These are phyloP conservation scores for Pungitius pungitius DNA, from an alignment of 2,113 vertebrate species.

Conservation along the genomic window DNA sequence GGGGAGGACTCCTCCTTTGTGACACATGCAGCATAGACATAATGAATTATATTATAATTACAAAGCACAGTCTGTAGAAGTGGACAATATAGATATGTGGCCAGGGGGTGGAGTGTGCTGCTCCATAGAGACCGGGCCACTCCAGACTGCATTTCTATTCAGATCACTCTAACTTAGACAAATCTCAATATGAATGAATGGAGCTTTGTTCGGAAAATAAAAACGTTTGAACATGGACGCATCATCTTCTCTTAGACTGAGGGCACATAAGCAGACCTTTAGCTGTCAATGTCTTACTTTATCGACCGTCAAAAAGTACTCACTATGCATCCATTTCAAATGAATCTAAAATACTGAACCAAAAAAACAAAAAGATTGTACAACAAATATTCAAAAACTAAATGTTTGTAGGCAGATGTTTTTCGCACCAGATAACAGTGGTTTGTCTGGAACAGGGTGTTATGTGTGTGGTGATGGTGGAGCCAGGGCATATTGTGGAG, in stretches of 20 bases:
- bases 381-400: slow-evolving; percentile 1
- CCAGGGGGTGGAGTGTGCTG: slow-evolving; percentile 80
- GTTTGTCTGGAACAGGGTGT: slow-evolving; percentile 27
- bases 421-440: slow-evolving; percentile 25
- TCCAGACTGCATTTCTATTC: slow-evolving; percentile 78
- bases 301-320: slow-evolving; percentile 31
- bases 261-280: slow-evolving; percentile 25
- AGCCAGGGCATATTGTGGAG: slow-evolving; percentile 58
- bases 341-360: slow-evolving; percentile 8
- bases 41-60: slow-evolving; percentile 90
- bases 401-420: slow-evolving; percentile 8
- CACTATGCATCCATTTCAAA: slow-evolving; percentile 6
- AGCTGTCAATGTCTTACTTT: slow-evolving; percentile 19
- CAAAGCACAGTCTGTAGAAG: slow-evolving; percentile 84
- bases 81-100: slow-evolving; percentile 86
- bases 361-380: background rate
- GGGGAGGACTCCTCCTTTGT: slow-evolving; percentile 80
- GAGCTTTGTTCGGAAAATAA: slow-evolving; percentile 77
- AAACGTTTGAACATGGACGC: slow-evolving; percentile 76
- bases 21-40: slow-evolving; percentile 81
- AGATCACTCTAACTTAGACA: slow-evolving; percentile 79
- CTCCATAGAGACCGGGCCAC: slow-evolving; percentile 75
- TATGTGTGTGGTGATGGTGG: slow-evolving; percentile 37
- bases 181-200: slow-evolving; percentile 80
- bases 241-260: slow-evolving; percentile 61